Evolutionary conservation across 2,797 vertebrate species (phyloP).

Genomic region (Brachyrhaphis roseni): DNA sequence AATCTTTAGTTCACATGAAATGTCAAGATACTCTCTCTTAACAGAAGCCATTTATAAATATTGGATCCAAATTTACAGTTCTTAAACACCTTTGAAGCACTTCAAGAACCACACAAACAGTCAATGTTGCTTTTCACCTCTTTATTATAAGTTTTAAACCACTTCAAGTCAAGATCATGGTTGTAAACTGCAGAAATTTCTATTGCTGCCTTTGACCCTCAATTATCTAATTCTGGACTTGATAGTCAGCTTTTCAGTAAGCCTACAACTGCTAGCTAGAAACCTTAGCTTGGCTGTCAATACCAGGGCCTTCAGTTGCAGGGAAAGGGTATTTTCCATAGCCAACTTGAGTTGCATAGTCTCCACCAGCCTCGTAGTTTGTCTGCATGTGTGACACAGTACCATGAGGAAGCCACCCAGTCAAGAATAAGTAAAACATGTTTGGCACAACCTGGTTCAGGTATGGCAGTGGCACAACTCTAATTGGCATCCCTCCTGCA

Average conservation of each 20-base stretch:
- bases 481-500: background rate
- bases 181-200: constrained; percentile 6
- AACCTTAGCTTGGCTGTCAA: background rate
- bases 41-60: background rate
- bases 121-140: background rate
- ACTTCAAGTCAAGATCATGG: background rate
- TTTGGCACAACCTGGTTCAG: background rate
- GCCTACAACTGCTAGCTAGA: background rate
- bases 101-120: background rate
- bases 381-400: background rate
- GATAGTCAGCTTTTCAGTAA: background rate
- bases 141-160: constrained; percentile 4
- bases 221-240: background rate
- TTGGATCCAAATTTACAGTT: background rate
- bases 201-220: background rate
- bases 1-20: background rate
- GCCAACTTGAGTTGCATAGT: constrained; percentile 19
- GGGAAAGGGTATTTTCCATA: constrained; percentile 15
- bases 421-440: constrained; percentile 23
- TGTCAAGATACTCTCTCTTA: background rate
- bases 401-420: constrained; percentile 39
- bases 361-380: constrained; percentile 10
- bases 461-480: rapidly evolving
- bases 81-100: background rate
- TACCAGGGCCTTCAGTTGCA: background rate